Percentiles rank a stretch among this genome's conserved stretches.
Conservation (phyloP, 2,113 vertebrate genomes). For the Cygnus buccinator region DNA sequence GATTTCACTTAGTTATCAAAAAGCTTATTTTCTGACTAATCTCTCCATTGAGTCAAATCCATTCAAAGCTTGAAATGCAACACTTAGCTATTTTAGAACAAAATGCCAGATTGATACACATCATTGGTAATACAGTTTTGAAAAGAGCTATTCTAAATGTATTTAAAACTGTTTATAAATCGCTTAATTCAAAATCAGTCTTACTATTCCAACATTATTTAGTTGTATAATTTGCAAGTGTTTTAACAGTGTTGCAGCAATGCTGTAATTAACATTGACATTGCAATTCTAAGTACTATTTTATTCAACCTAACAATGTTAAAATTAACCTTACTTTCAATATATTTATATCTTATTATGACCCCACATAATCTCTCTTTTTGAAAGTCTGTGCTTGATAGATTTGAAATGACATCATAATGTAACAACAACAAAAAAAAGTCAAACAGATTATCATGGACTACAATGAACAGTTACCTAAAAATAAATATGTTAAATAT, state of each 20-base stretch:
- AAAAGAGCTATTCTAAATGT: constrained; percentile 5
- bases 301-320: neutral
- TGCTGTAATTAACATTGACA: neutral
- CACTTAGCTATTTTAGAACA: constrained; percentile 64
- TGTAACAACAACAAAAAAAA: neutral
- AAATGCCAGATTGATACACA: constrained; percentile 47
- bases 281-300: neutral
- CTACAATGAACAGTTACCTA: neutral
- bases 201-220: constrained; percentile 28
- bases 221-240: neutral
- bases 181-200: constrained; percentile 62
- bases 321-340: constrained; percentile 17
- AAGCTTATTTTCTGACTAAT: constrained; percentile 75
- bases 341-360: constrained; percentile 1
- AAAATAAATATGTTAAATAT: neutral
- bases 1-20: constrained; percentile 64
- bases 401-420: neutral
- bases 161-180: constrained; percentile 63
- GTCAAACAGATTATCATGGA: neutral
- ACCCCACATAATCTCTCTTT: neutral
- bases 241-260: neutral
- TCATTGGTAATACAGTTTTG: constrained; percentile 29
- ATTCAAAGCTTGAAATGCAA: constrained; percentile 53
- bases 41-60: constrained; percentile 65
- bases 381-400: neutral